Evolutionary conservation across 2,888 invertebrate species (phyloP).

Genomic region (Cantharis lateralis): DNA sequence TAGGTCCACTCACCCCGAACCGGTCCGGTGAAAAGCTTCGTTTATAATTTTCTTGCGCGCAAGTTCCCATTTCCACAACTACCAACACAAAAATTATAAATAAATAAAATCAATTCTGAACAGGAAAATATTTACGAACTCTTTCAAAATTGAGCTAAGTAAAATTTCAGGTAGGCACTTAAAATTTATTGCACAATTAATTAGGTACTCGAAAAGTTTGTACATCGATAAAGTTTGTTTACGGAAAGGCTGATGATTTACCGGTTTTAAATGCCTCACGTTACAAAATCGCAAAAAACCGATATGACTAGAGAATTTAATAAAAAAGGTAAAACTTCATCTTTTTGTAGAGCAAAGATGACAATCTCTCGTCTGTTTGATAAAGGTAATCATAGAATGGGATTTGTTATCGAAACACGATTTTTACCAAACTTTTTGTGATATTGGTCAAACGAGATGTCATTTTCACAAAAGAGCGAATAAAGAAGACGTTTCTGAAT

Average conservation of each 20-base stretch:
- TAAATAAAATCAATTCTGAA: no score
- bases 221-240: neutral
- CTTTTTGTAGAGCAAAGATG: conserved; percentile 15
- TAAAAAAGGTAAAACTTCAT: neutral
- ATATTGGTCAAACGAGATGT: conserved; percentile 11
- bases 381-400: conserved; percentile 23
- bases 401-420: conserved; percentile 27
- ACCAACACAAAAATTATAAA: no score
- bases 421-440: conserved; percentile 23
- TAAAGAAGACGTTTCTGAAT: neutral
- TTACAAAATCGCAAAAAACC: neutral
- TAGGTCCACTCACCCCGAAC: no score
- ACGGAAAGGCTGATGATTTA: neutral
- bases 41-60: no score
- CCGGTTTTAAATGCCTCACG: neutral
- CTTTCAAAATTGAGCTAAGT: neutral
- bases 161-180: neutral
- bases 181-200: neutral
- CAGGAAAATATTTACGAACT: no score
- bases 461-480: neutral
- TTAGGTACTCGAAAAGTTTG: neutral
- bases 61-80: no score
- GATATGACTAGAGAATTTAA: neutral
- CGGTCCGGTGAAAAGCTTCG: no score
- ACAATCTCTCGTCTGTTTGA: conserved; percentile 22